Percentiles rank a stretch among this genome's conserved stretches.
Evolutionary conservation across 2,888 invertebrate species (phyloP).

Genomic region (Torymus auratus): DNA sequence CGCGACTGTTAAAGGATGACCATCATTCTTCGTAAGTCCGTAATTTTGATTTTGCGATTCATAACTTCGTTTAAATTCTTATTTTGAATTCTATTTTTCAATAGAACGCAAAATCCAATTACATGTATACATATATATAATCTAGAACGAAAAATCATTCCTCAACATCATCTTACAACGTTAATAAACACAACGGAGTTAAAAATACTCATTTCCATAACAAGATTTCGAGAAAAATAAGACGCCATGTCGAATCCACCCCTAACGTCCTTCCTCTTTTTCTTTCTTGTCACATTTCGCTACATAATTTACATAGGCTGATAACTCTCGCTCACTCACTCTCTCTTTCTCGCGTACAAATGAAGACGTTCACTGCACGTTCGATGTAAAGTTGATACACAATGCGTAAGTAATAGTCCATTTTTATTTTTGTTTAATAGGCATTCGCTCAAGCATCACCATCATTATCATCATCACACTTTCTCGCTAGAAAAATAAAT

Average conservation of each 20-base stretch:
- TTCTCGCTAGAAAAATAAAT: constrained; percentile 58
- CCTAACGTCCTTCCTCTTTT: neutral
- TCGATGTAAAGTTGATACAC: constrained; percentile 55
- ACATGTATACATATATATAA: too few species aligned
- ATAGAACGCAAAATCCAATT: too few species aligned
- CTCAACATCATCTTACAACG: neutral
- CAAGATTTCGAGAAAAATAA: neutral
- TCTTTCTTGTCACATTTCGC: neutral
- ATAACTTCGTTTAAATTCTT: too few species aligned
- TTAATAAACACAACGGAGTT: neutral
- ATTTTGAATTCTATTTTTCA: too few species aligned
- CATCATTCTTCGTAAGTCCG: too few species aligned
- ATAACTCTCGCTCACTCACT: neutral
- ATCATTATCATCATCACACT: neutral
- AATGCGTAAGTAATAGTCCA: constrained; percentile 6
- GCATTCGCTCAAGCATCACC: constrained; percentile 32
- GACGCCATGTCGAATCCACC: neutral
- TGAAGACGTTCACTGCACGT: constrained; percentile 36
- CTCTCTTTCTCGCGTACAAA: constrained; percentile 19
- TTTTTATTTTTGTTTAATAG: constrained; percentile 21
- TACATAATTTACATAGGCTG: constrained; percentile 33
- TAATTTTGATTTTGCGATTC: too few species aligned
- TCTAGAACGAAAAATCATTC: too few species aligned
- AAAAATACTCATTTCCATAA: too few species aligned
- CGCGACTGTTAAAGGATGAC: too few species aligned